These are phyloP conservation scores for Galeopsomyia nigrocyanea DNA, from an alignment of 2,888 invertebrate genomes.

Conservation along the genomic window DNA sequence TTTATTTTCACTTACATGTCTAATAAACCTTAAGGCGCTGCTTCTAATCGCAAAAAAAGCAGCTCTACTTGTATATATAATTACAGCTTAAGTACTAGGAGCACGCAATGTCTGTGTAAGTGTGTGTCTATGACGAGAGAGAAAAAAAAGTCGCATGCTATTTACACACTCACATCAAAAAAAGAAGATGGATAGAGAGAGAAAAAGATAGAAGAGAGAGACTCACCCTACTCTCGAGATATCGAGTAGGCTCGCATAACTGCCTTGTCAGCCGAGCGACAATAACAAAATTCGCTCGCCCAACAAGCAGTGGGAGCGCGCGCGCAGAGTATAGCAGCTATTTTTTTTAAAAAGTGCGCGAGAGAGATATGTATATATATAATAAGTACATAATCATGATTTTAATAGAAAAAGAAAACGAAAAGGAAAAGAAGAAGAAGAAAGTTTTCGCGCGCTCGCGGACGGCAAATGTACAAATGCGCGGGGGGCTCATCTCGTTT, in stretches of 20 bases:
- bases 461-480: too few species aligned
- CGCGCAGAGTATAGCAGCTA: too few species aligned
- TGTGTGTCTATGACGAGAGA: too few species aligned
- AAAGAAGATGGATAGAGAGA: neutral
- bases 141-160: too few species aligned
- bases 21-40: conserved; percentile 23
- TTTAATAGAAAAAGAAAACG: neutral
- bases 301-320: too few species aligned
- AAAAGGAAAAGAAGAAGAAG: neutral
- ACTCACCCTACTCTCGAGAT: too few species aligned
- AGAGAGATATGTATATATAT: neutral
- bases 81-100: conserved; percentile 44
- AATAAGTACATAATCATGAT: neutral
- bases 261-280: too few species aligned
- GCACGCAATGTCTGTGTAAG: conserved; percentile 5
- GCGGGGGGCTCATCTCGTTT: too few species aligned
- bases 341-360: too few species aligned
- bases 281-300: too few species aligned
- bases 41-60: conserved; percentile 5
- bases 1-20: conserved; percentile 10
- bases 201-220: too few species aligned
- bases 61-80: conserved; percentile 25
- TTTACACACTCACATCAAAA: conserved; percentile 27
- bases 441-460: neutral
- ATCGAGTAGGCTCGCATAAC: too few species aligned